Evolutionary conservation across 2,888 invertebrate genomes (phyloP), one percentile per base, ranked within the genome.

Genomic region (Sphaeridia pumilis): DNA sequence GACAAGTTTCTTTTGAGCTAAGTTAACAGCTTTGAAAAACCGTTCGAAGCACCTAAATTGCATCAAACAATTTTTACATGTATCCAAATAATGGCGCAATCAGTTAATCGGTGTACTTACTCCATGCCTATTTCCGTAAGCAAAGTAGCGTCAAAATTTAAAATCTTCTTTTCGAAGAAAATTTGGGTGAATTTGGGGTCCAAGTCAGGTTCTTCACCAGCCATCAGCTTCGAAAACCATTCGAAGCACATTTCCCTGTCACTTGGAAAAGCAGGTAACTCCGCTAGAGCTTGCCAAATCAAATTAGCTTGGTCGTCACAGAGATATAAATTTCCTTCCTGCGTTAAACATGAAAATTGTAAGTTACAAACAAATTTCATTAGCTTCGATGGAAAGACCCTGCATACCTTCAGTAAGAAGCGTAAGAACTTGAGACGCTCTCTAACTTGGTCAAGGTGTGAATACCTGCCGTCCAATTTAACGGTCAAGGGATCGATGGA

Each of bases 191-290:
- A 90, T 64, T 90, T 89, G 1, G 94, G 94, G 73, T 95, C 95
- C 50, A 95, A 74, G 71, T 95, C 95, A 1, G 94, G 93, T 69
- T 95, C 94, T 65, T 94, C 94, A 21, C 88, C 88, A 20, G 88
- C 88, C 90, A 92, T 90, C 34, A 92, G 73, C 73, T 94, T 94
- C 35, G 93, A 89, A 74, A 94, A 95, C 95, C 95, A 95, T 67
- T 89, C 87, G 73, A 95, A 97, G 72, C 95, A 94, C 28, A 93
- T 89, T 71, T 97, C 95, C 35, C 94, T 79, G 71, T 97, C 95
- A 1, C 84, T 82, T 14, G 84, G 77, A 70, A 92, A 93, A 12
- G 92, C 88, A 12, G 93, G 92, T 68, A 83, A 83, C 70, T 93
- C 93, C 2, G 94, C 93, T 55, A 97, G 75, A 71, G 92, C 92